These are phyloP conservation scores for Oreochromis niloticus DNA, from an alignment of 2,113 vertebrate genomes.

Conservation along the genomic window DNA sequence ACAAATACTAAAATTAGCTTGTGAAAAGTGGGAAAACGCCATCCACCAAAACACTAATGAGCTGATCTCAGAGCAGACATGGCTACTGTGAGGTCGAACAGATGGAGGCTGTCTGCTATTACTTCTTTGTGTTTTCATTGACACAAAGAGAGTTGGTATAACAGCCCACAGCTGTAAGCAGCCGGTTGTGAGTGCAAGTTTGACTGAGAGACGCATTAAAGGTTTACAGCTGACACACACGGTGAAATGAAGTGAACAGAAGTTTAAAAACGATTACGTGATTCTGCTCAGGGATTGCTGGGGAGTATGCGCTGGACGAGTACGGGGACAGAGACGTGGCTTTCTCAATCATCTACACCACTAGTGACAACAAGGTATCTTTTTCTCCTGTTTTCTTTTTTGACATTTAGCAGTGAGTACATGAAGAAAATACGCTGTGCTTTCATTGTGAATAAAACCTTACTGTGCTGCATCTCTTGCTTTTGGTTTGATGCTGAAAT, in stretches of 20 bases:
- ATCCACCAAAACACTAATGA: neutral
- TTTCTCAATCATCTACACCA: conserved; percentile 81
- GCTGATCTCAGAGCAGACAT: neutral
- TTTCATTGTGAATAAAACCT: rapidly evolving
- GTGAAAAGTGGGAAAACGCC: neutral
- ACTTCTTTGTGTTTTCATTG: neutral
- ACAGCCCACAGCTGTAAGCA: neutral
- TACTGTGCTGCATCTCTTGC: neutral
- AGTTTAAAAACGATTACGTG: neutral
- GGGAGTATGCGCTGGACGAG: conserved; percentile 79
- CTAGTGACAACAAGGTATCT: conserved; percentile 66
- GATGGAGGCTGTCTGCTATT: neutral
- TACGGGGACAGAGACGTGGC: conserved; percentile 82
- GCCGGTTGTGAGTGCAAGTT: neutral
- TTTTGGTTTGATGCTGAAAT: neutral
- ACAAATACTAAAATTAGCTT: neutral
- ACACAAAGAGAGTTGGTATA: neutral
- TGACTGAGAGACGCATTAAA: neutral
- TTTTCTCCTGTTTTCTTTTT: neutral
- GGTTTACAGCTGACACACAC: neutral
- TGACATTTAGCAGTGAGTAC: neutral
- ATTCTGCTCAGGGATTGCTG: conserved; percentile 69
- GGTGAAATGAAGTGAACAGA: neutral
- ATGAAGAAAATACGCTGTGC: neutral
- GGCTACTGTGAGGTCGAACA: neutral